These are phyloP conservation scores for Miniopterus natalensis DNA, from an alignment of 2,113 vertebrate species.

Conservation along the genomic window DNA sequence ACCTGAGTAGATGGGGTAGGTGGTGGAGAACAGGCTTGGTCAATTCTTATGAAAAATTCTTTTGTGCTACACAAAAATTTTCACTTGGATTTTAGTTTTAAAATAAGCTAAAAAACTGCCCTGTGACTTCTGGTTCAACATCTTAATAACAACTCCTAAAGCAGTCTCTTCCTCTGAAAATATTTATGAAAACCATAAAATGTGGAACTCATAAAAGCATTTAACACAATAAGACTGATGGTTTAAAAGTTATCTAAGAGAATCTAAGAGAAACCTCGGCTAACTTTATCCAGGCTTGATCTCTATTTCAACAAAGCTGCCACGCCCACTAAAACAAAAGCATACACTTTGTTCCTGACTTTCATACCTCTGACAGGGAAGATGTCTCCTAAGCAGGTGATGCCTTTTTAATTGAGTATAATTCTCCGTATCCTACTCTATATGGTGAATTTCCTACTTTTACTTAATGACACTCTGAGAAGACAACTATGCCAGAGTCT, in stretches of 20 bases:
- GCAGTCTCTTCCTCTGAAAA: background rate
- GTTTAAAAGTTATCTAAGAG: background rate
- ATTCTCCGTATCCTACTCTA: background rate
- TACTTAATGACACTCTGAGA: background rate
- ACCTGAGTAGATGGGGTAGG: background rate
- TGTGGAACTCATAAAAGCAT: background rate
- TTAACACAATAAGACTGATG: background rate
- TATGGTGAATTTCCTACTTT: background rate
- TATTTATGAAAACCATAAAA: constrained; percentile 2
- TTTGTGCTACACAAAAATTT: background rate
- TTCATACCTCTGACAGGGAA: background rate
- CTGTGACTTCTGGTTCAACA: background rate
- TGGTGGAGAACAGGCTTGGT: background rate
- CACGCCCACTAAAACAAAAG: background rate
- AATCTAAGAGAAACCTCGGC: background rate
- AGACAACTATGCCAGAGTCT: background rate
- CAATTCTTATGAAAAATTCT: background rate
- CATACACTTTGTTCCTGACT: background rate
- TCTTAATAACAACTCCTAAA: background rate
- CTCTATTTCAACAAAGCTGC: background rate
- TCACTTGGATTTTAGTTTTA: background rate
- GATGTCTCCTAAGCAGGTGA: background rate
- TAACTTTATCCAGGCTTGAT: background rate
- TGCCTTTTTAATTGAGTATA: background rate
- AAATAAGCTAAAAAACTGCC: background rate